Conservation (phyloP, 2,888 invertebrate species). For the Tetanocera ferruginea region DNA sequence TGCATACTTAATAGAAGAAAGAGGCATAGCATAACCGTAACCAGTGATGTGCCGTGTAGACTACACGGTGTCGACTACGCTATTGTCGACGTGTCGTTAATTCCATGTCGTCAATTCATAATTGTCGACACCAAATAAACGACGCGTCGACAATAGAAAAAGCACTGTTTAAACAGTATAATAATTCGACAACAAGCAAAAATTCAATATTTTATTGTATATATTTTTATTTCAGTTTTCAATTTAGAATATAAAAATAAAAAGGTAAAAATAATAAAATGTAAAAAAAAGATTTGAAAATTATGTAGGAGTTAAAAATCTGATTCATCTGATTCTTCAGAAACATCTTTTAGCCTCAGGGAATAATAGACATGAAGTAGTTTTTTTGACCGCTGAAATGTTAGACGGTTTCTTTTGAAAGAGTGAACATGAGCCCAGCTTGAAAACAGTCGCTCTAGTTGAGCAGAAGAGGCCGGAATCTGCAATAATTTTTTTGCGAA, state of each 20-base stretch:
- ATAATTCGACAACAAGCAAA: no score
- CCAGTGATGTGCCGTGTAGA: no score
- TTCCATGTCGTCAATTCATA: no score
- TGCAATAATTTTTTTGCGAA: not conserved
- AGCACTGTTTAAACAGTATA: no score
- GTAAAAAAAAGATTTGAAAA: not conserved
- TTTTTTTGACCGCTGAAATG: not conserved
- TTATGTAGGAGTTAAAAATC: no score
- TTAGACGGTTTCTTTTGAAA: not conserved
- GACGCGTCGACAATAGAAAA: no score
- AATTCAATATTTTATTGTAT: not conserved
- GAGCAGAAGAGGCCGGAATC: not conserved
- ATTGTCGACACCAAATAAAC: no score
- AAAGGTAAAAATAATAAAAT: not conserved
- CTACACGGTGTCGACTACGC: no score
- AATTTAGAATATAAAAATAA: not conserved
- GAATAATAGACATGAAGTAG: not conserved
- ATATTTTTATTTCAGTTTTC: not conserved
- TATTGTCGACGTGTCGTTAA: no score
- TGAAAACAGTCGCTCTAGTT: not conserved
- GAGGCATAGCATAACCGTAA: no score
- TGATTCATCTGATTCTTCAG: no score
- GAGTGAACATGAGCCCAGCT: not conserved
- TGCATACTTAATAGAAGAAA: no score
- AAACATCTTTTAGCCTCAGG: not conserved